Evolutionary conservation across 1,140 invertebrate genomes (phyloP), one percentile per base, ranked within the genome.

Genomic region (Drosophila ercepeae): DNA sequence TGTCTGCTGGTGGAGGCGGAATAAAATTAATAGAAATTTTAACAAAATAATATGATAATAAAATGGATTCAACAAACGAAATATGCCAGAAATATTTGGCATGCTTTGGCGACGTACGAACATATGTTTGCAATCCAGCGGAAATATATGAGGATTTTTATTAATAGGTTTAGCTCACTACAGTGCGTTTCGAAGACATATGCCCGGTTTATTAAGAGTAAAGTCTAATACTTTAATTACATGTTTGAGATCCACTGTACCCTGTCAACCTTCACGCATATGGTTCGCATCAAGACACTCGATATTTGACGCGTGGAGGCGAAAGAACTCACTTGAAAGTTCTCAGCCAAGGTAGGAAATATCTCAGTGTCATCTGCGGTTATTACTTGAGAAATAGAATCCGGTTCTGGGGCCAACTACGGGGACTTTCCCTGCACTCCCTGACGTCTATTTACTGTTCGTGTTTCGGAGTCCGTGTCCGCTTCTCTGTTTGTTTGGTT

Each of bases 51-150:
- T 25, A 52, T 52, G 46, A 34, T 29, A 68, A 44, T 48, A 41
- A 16, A 32, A 41, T 42, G 42, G 21, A 48, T 64, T 19, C 29
- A 18, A 68, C 50, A 19, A 27, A 41, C 36, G 50, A 60, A 75
- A 68, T 75, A 68, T 67, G 64, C 55, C 46, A 45, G 23, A 14
- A 70, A 82, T 77, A 78, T 74, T 83, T 81, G 60, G 79, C 78
- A 74, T 82, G 45, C 61, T 59, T 54, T 63, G 50, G 67, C 13
- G 59, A 44, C 57, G 27, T 29, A 19, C 55, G 46, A 79, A 70
- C 75, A 83, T 63, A 75, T 83, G 78, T 83, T 75, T 57, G 65
- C 74, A 34, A 83, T 82, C 50, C 44, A 64, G 36, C 23, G 32
- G 34, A 68, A 41, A 58, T 57, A 71, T 65, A 52, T 65, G 54